Evolutionary conservation across 2,113 vertebrate genomes (phyloP).

Genomic region (Hippoglossus stenolepis): DNA sequence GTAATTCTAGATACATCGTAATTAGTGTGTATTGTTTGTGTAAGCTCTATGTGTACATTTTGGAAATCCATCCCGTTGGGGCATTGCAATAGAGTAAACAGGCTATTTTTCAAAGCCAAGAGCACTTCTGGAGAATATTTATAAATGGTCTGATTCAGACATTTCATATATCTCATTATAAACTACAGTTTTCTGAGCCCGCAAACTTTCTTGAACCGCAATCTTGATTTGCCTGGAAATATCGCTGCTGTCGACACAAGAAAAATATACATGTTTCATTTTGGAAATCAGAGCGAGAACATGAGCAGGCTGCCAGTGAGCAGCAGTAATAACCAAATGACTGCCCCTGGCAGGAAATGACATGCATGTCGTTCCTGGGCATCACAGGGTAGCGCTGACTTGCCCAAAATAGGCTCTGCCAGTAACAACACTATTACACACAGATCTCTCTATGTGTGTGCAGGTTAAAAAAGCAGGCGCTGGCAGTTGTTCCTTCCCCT

Average conservation of each 20-base stretch:
- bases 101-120: constrained; percentile 75
- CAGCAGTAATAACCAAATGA: constrained; percentile 72
- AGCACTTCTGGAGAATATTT: constrained; percentile 69
- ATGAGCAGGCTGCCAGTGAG: constrained; percentile 66
- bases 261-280: constrained; percentile 80
- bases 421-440: constrained; percentile 76
- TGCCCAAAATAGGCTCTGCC: constrained; percentile 69
- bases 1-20: constrained; percentile 78
- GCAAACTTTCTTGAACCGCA: constrained; percentile 48
- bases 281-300: constrained; percentile 74
- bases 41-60: constrained; percentile 73
- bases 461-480: constrained; percentile 57
- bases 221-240: constrained; percentile 76
- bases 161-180: constrained; percentile 66
- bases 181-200: constrained; percentile 56
- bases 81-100: constrained; percentile 72
- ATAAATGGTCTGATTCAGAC: constrained; percentile 68
- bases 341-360: constrained; percentile 78
- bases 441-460: constrained; percentile 69
- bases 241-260: constrained; percentile 73
- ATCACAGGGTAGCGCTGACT: constrained; percentile 71
- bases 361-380: constrained; percentile 75
- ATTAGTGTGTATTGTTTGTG: constrained; percentile 75
- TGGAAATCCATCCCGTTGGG: constrained; percentile 68
- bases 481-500: constrained; percentile 68